Evolutionary conservation across 1,140 invertebrate species (phyloP).

Genomic region (Venturia canescens): DNA sequence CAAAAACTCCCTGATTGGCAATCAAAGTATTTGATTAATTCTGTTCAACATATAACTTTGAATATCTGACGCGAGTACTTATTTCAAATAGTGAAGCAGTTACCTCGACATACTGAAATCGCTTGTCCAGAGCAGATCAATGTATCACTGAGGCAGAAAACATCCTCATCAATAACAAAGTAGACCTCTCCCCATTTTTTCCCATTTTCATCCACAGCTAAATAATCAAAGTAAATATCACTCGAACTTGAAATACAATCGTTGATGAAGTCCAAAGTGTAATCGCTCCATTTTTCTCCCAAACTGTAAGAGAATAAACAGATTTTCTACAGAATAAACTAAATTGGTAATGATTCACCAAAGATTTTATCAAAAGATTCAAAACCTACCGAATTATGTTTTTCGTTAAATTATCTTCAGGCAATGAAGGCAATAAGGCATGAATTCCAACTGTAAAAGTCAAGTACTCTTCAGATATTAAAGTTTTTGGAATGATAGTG

Average conservation of each 20-base stretch:
- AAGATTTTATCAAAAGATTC: neutral
- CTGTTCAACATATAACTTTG: neutral
- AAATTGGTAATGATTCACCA: neutral
- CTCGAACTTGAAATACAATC: conserved; percentile 57
- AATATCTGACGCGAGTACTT: neutral
- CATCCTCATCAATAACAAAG: conserved; percentile 59
- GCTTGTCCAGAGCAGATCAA: conserved; percentile 61
- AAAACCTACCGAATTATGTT: conserved; percentile 31
- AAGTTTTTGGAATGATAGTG: conserved; percentile 45
- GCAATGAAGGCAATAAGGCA: conserved; percentile 60
- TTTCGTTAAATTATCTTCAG: conserved; percentile 20
- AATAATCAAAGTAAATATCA: conserved; percentile 61
- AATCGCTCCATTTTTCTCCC: conserved; percentile 57
- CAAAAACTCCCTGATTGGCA: no score
- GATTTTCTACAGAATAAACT: conserved; percentile 17
- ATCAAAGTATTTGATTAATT: neutral
- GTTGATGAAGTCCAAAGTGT: conserved; percentile 59
- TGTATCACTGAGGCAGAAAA: conserved; percentile 59
- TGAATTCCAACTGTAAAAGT: conserved; percentile 62
- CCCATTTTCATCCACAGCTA: conserved; percentile 51
- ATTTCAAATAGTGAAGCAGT: neutral
- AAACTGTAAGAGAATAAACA: conserved; percentile 34
- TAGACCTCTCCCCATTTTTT: conserved; percentile 66
- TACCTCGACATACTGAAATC: conserved; percentile 60
- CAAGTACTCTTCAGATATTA: conserved; percentile 57